These are phyloP conservation scores for Gallinago jamesoni DNA, from an alignment of 2,113 vertebrate genomes.

Conservation along the genomic window DNA sequence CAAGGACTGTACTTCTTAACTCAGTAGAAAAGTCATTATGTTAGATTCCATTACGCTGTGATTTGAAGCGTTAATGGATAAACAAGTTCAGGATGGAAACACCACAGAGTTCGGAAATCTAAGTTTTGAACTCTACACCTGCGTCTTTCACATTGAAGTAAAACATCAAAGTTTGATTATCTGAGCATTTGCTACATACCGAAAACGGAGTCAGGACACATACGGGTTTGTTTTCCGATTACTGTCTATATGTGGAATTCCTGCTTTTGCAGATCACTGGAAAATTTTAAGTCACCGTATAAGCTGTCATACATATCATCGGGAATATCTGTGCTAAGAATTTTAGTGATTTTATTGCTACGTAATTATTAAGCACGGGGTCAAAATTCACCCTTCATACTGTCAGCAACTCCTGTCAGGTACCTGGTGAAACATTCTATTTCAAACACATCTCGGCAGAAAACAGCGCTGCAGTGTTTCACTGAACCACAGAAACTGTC, in stretches of 20 bases:
- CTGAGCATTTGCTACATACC: neutral
- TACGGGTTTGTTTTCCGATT: neutral
- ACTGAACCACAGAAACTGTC: neutral
- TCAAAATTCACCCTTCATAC: neutral
- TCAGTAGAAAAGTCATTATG: neutral
- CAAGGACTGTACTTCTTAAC: neutral
- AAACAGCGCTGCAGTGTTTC: neutral
- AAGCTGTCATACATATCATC: neutral
- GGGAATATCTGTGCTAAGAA: neutral
- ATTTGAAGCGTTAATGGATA: neutral
- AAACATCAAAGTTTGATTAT: neutral
- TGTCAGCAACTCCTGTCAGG: neutral
- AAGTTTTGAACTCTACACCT: neutral
- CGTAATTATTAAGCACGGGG: neutral
- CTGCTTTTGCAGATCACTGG: neutral
- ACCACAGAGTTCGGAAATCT: neutral
- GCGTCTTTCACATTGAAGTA: accelerated
- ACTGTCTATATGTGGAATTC: neutral
- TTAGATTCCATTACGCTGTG: neutral
- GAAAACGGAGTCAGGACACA: neutral
- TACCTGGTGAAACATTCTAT: neutral
- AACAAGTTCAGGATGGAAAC: neutral
- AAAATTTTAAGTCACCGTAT: neutral
- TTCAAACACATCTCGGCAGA: neutral
- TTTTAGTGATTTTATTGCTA: neutral